These are phyloP conservation scores for Drosophila arawakana DNA, from an alignment of 1,140 invertebrate genomes.

Conservation along the genomic window DNA sequence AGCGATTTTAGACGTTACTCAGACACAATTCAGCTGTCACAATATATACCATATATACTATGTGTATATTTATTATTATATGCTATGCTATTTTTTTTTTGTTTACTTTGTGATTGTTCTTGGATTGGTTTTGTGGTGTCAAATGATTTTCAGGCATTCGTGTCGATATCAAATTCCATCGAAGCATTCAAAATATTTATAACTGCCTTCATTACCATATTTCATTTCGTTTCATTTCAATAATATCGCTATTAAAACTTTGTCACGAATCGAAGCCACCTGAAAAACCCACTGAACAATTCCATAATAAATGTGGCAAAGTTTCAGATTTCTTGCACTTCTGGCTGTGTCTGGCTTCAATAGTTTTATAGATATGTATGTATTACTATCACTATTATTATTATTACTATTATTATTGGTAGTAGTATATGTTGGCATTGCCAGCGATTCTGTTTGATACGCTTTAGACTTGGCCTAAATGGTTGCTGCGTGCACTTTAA, in stretches of 20 bases:
- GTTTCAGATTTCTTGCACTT: slow-evolving; percentile 47
- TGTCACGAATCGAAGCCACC: slow-evolving; percentile 63
- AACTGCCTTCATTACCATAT: slow-evolving; percentile 69
- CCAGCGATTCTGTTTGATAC: slow-evolving; percentile 66
- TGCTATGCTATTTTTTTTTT: slow-evolving; percentile 23
- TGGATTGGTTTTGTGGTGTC: slow-evolving; percentile 56
- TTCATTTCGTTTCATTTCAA: slow-evolving; percentile 76
- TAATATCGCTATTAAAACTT: slow-evolving; percentile 84
- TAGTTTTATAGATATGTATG: slow-evolving; percentile 67
- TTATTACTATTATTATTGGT: slow-evolving; percentile 48
- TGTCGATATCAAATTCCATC: slow-evolving; percentile 42
- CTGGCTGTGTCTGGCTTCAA: slow-evolving; percentile 16
- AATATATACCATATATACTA: background rate
- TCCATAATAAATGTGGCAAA: slow-evolving; percentile 40
- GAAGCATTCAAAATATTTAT: slow-evolving; percentile 48
- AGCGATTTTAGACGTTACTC: slow-evolving; percentile 24
- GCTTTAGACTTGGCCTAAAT: slow-evolving; percentile 57
- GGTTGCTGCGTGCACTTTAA: slow-evolving; percentile 70
- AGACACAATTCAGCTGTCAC: slow-evolving; percentile 27
- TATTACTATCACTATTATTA: slow-evolving; percentile 30
- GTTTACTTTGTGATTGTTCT: slow-evolving; percentile 38
- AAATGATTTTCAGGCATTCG: slow-evolving; percentile 49
- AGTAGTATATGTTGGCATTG: slow-evolving; percentile 54
- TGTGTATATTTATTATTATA: background rate
- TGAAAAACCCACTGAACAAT: background rate